Evolutionary conservation across 2,888 invertebrate genomes (phyloP), one percentile per base, ranked within the genome.

Genomic region (Cantharis flavilabris): DNA sequence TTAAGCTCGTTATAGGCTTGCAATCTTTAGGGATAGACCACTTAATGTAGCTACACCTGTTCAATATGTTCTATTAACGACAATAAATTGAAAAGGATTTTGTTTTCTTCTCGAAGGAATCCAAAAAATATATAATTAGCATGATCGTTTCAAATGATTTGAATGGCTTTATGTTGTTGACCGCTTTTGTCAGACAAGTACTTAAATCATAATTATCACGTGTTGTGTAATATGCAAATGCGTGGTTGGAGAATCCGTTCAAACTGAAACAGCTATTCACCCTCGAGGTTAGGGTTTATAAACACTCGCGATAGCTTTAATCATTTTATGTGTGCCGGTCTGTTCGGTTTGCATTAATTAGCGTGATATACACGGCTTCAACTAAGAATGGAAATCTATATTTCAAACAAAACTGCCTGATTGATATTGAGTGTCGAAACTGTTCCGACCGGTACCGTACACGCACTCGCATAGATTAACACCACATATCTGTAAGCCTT

Each of bases 341-440:
- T 83, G 85, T 83, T 84, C 83, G 85, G 86, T 85, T 87, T 87
- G 87, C 87, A 87, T 87, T 88, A 88, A 88, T 88, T 88, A 88
- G 86, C 86, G 85, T 87, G 86, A 87, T 87, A 87, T 86, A 86
- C 85, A 80, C 80, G 80, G 78, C 78, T 76, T 81, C 79, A 74
- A 76, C 79, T 80, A 79, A 76, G 77, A 81, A 75, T 72, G 78
- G 77, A 75, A 80, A 76, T 78, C 78, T 81, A 79, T 80, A 80
- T 82, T 83, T 83, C 84, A 84, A 84, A 83, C 84, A 82, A 83
- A 84, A 81, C 80, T 77, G 73, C 78, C 80, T 83, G 84, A 84
- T 84, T 84, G 83, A 84, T 84, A 83, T 84, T 80, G 81, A 82
- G 79, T 78, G 81, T 78, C 75, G 77, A 81, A 77, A 82, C 74